Evolutionary conservation across 2,888 invertebrate species (phyloP).

Genomic region (Epiblema foenella): DNA sequence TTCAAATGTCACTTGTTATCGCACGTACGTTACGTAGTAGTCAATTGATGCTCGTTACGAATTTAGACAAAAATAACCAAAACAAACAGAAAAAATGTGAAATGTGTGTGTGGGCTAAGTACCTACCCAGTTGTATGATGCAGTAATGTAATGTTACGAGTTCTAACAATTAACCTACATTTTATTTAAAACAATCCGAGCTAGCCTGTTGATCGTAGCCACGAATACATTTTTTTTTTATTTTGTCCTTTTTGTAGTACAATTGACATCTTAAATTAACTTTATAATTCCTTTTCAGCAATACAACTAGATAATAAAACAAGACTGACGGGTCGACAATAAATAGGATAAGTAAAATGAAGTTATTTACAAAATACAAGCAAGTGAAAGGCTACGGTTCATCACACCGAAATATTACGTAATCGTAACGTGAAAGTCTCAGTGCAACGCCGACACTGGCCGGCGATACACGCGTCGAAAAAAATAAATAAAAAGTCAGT

Average conservation of each 20-base stretch:
- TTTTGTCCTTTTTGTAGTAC: neutral
- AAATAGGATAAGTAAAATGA: conserved; percentile 55
- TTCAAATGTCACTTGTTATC: neutral
- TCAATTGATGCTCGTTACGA: neutral
- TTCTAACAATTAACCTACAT: neutral
- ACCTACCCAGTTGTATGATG: neutral
- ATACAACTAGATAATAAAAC: conserved; percentile 31
- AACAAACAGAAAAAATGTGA: neutral
- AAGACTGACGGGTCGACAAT: conserved; percentile 56
- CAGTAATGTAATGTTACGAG: neutral
- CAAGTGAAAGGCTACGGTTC: conserved; percentile 51
- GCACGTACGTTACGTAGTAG: neutral
- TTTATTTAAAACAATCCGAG: neutral
- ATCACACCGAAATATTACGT: conserved; percentile 55
- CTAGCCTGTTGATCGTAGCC: conserved; percentile 11
- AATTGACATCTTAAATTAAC: neutral
- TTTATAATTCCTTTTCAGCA: conserved; percentile 18
- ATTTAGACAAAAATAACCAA: neutral
- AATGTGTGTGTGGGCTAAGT: too few species aligned
- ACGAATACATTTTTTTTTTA: too few species aligned
- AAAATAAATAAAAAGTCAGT: conserved; percentile 44
- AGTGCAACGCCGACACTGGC: conserved; percentile 60
- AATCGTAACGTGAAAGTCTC: conserved; percentile 62
- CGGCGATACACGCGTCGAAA: conserved; percentile 54
- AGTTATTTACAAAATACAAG: conserved; percentile 56